A percentile compares a stretch with the other conserved stretches of the same genome.
phyloP scores from a whole-genome alignment of 2,888 invertebrate genomes.

The Rhopalosiphum nymphaeae region DNA sequence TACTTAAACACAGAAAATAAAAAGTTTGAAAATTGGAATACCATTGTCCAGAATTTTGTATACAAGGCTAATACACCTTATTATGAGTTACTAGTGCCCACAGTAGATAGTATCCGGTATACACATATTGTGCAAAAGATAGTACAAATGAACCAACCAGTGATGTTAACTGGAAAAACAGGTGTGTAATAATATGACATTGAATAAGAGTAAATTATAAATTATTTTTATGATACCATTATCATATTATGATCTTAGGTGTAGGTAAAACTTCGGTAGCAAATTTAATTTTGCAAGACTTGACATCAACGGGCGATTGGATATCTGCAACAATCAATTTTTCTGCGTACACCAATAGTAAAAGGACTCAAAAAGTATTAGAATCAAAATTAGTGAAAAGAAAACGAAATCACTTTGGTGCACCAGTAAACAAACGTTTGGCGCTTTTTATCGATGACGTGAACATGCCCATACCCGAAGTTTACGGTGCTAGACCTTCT shows the following conservation, averaged over 20 bases:
- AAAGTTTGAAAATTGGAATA: conserved; percentile 83
- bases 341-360: conserved; percentile 91
- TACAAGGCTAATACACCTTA: conserved; percentile 82
- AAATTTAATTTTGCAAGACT: conserved; percentile 78
- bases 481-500: conserved; percentile 94
- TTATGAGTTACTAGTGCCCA: conserved; percentile 91
- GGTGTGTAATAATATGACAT: conserved; percentile 71
- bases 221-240: neutral
- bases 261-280: conserved; percentile 92
- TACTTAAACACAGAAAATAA: conserved; percentile 80
- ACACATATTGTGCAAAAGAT: conserved; percentile 85
- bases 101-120: conserved; percentile 89
- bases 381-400: conserved; percentile 88
- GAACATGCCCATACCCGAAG: conserved; percentile 91
- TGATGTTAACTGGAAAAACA: conserved; percentile 89
- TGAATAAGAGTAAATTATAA: neutral
- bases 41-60: conserved; percentile 80
- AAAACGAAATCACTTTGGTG: conserved; percentile 69
- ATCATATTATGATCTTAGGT: conserved; percentile 72
- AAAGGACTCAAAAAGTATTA: conserved; percentile 85
- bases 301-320: conserved; percentile 76
- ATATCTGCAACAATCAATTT: conserved; percentile 87
- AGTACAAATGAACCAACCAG: conserved; percentile 80
- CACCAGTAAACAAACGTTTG: conserved; percentile 79
- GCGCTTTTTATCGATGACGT: conserved; percentile 97